A percentile compares a stretch with the other conserved stretches of the same genome.
Conservation (phyloP, 2,113 vertebrate genomes). For the Actenoides hombroni region DNA sequence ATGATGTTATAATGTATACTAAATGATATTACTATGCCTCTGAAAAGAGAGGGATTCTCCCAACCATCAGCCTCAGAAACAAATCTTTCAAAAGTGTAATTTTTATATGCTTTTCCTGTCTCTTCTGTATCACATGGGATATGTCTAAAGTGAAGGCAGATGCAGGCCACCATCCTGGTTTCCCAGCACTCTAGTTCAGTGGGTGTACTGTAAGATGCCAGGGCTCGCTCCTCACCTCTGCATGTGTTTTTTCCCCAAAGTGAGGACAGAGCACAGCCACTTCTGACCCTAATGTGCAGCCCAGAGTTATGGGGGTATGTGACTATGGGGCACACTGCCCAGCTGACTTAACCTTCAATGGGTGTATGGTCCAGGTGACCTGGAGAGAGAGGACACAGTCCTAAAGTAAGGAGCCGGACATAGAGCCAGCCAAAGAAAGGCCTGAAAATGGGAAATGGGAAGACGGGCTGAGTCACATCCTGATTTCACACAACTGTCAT, state of each 20-base stretch:
- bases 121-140: not conserved
- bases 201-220: not conserved
- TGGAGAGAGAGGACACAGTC: not conserved
- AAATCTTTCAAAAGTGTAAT: not conserved
- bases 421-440: not conserved
- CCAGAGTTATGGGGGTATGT: not conserved
- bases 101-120: not conserved
- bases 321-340: fast-evolving
- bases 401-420: not conserved
- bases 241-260: fast-evolving
- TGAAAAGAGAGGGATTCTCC: not conserved
- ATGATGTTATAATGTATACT: not conserved
- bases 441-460: not conserved
- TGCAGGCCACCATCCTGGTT: not conserved
- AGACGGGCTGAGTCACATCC: fast-evolving
- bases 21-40: not conserved
- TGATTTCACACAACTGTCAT: not conserved
- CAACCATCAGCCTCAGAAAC: not conserved
- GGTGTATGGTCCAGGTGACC: not conserved
- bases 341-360: not conserved
- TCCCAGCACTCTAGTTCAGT: no score
- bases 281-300: fast-evolving
- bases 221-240: not conserved
- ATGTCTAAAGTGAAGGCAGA: not conserved
- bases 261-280: not conserved